Percentiles rank a stretch among this genome's conserved stretches.
phyloP scores from a whole-genome alignment of 1,140 invertebrate species.

The Temnothorax curvispinosus region DNA sequence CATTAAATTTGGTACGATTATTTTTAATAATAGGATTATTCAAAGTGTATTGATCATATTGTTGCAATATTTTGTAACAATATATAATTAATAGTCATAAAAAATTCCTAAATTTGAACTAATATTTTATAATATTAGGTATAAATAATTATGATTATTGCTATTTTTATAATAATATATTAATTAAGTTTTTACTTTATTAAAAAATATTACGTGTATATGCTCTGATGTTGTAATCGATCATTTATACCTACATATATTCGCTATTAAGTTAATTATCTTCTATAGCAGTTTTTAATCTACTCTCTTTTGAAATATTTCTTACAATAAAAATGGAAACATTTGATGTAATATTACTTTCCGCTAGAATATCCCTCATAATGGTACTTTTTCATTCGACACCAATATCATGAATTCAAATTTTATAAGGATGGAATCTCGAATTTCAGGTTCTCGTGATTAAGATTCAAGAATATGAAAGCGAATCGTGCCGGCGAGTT shows the following conservation, averaged over 20 bases:
- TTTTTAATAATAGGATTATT: constrained; percentile 8
- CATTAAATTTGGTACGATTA: background rate
- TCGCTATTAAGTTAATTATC: constrained; percentile 12
- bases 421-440: constrained; percentile 42
- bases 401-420: constrained; percentile 48
- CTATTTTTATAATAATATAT: background rate
- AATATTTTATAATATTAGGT: background rate
- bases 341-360: background rate
- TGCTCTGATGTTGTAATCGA: background rate
- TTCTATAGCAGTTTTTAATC: background rate
- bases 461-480: constrained; percentile 63
- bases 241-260: background rate
- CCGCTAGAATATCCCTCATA: background rate
- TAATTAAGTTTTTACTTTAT: constrained; percentile 4
- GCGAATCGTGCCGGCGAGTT: constrained; percentile 50
- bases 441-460: constrained; percentile 55
- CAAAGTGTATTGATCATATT: too few relatives aligned
- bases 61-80: background rate
- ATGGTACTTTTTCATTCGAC: constrained; percentile 37
- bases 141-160: background rate
- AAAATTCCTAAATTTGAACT: background rate
- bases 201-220: background rate
- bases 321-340: background rate
- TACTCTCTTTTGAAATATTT: background rate
- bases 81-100: background rate